These are phyloP conservation scores for Chrysemys picta DNA, from an alignment of 2,113 vertebrate genomes.

Conservation along the genomic window DNA sequence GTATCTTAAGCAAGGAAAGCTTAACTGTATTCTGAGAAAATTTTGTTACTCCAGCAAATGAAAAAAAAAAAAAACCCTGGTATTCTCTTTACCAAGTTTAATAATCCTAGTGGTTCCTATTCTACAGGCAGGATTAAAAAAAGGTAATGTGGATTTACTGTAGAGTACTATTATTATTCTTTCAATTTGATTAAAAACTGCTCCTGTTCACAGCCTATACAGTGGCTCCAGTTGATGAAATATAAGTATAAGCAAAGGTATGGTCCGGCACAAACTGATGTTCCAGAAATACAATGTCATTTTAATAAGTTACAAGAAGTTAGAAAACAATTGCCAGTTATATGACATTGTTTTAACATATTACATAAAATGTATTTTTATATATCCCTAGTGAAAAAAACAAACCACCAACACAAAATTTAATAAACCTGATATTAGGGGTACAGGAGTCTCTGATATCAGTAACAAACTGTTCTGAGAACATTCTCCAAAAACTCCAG, in stretches of 20 bases:
- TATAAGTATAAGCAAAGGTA: neutral
- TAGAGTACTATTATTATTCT: conserved; percentile 35
- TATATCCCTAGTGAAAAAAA: neutral
- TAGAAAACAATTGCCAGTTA: neutral
- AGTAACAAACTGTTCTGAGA: neutral
- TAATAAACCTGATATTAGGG: neutral
- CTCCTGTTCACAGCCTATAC: neutral
- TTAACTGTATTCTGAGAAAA: conserved; percentile 53
- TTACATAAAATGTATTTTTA: neutral
- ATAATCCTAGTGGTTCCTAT: conserved; percentile 63
- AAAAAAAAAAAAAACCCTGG: neutral
- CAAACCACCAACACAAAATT: neutral
- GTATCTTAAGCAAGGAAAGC: conserved; percentile 38
- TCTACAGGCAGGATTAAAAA: conserved; percentile 60
- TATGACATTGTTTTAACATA: neutral
- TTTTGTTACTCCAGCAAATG: conserved; percentile 45
- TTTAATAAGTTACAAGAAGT: neutral
- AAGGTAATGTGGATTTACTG: conserved; percentile 52
- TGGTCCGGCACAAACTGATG: accelerated
- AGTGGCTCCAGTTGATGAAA: neutral
- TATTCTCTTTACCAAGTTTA: conserved; percentile 52
- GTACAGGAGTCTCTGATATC: neutral
- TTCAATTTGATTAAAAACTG: conserved; percentile 49
- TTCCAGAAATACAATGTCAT: neutral
- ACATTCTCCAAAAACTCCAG: neutral